phyloP scores from a whole-genome alignment of 2,888 invertebrate genomes.

The Minunthozetes semirufus region DNA sequence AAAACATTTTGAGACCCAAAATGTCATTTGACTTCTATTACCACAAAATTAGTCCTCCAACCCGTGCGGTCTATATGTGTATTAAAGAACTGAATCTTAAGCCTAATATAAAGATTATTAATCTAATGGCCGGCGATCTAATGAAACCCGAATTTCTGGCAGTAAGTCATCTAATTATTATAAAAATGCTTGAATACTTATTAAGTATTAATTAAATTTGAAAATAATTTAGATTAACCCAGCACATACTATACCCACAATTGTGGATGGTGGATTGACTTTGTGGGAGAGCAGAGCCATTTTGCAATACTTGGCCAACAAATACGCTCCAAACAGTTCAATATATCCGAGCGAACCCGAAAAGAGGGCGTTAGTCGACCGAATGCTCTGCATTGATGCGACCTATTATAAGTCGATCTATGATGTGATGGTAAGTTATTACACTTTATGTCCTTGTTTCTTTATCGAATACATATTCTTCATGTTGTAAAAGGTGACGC shows the following conservation, averaged over 20 bases:
- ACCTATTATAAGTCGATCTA: constrained; percentile 63
- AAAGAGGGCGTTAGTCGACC: constrained; percentile 67
- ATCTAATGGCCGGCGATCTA: constrained; percentile 56
- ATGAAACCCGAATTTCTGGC: constrained; percentile 52
- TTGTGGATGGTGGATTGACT: constrained; percentile 71
- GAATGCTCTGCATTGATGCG: constrained; percentile 50
- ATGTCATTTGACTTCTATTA: constrained; percentile 39
- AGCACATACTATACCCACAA: constrained; percentile 74
- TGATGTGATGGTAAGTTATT: constrained; percentile 59
- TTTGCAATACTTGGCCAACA: constrained; percentile 67
- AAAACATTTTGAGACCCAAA: too few relatives aligned
- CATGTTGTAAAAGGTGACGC: neutral
- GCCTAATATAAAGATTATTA: constrained; percentile 59
- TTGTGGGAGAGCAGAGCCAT: constrained; percentile 73
- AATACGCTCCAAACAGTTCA: constrained; percentile 65
- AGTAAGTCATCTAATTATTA: too few relatives aligned
- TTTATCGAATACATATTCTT: neutral
- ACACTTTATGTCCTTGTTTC: too few relatives aligned
- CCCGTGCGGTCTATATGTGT: constrained; percentile 59
- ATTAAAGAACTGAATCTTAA: constrained; percentile 60
- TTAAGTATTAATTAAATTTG: neutral
- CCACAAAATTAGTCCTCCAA: constrained; percentile 51
- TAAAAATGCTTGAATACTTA: too few relatives aligned
- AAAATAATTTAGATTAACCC: constrained; percentile 46
- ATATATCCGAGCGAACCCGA: constrained; percentile 66